phyloP scores from a whole-genome alignment of 1,140 invertebrate genomes.

The Phenacoccus solenopsis region DNA sequence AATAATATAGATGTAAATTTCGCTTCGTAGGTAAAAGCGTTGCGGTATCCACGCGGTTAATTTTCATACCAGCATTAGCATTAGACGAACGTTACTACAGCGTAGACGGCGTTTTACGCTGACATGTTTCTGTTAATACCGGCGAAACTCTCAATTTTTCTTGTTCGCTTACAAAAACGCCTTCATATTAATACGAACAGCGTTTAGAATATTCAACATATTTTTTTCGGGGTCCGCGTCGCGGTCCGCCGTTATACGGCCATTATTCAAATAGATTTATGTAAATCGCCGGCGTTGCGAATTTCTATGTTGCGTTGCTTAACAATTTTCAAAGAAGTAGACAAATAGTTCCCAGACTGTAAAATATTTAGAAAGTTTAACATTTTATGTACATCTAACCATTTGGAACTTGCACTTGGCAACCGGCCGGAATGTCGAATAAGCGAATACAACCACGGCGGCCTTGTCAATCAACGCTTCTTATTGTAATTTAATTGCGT shows the following conservation, averaged over 20 bases:
- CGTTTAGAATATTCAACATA: background rate
- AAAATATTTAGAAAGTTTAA: constrained; percentile 14
- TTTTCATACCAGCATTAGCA: background rate
- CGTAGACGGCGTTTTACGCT: background rate
- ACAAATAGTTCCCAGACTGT: constrained; percentile 16
- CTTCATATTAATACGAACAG: background rate
- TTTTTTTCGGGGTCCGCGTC: background rate
- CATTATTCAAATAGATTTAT: constrained; percentile 14
- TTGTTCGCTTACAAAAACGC: background rate
- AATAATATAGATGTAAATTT: too few relatives aligned
- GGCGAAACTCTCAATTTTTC: background rate
- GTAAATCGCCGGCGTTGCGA: background rate
- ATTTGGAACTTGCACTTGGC: constrained; percentile 8
- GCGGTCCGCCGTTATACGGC: background rate
- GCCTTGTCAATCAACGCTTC: constrained; percentile 14
- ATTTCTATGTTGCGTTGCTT: background rate
- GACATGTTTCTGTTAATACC: background rate
- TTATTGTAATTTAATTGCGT: constrained; percentile 17
- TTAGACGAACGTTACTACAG: background rate
- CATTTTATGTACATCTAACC: background rate
- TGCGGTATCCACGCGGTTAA: too few relatives aligned
- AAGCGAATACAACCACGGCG: constrained; percentile 15
- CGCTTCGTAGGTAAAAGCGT: too few relatives aligned
- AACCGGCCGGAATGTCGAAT: background rate
- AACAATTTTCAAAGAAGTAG: constrained; percentile 7